Evolutionary conservation across 92 coral and sea anemone species (phyloP).

Genomic region (Palythoa heliodiscus): DNA sequence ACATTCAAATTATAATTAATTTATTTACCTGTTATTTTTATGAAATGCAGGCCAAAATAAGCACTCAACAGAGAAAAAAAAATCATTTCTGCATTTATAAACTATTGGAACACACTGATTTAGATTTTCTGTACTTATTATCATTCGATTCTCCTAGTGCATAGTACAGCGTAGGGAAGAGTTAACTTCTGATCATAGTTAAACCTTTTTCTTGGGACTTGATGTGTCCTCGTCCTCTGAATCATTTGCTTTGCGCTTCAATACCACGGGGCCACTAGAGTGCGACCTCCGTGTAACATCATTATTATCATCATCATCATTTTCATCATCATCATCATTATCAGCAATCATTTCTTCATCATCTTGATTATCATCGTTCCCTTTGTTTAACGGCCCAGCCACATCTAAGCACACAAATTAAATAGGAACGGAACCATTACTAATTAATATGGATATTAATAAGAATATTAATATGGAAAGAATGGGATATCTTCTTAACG

Average conservation of each 20-base stretch:
- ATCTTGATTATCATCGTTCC: slow-evolving; percentile 33
- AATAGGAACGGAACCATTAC: neutral
- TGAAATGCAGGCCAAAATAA: no score
- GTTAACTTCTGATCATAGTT: neutral
- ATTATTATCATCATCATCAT: neutral
- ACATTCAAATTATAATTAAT: no score
- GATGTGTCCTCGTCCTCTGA: slow-evolving; percentile 16
- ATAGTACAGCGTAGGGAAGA: neutral
- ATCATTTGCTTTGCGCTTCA: slow-evolving; percentile 34
- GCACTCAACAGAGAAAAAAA: no score
- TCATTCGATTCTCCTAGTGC: neutral
- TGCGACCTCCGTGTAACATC: slow-evolving; percentile 41
- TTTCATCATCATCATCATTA: slow-evolving; percentile 15
- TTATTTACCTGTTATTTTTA: no score
- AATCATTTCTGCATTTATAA: no score
- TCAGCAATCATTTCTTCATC: slow-evolving; percentile 27
- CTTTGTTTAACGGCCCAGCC: neutral
- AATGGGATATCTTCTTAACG: no score
- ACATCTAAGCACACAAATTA: neutral
- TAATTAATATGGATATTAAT: neutral
- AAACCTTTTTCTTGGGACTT: slow-evolving; percentile 19
- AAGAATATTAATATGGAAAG: no score
- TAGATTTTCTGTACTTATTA: neutral
- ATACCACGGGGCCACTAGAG: slow-evolving; percentile 22
- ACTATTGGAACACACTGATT: no score